Base-by-base conservation (phyloP, 2,113 vertebrate genomes). In the Pionites leucogaster region DNA sequence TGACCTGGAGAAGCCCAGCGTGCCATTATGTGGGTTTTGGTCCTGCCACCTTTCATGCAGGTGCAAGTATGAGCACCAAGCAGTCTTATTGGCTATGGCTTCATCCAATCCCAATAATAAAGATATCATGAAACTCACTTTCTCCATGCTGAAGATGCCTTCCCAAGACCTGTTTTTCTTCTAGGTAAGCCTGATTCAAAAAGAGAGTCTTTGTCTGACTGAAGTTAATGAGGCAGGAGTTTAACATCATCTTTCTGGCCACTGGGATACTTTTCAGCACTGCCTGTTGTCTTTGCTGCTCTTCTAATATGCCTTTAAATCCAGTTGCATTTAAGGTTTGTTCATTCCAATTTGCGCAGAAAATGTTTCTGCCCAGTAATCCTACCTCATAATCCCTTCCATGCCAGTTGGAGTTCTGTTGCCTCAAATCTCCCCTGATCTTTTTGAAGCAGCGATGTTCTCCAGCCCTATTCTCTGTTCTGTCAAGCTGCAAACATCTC, bases 391-490 rank as follows among this genome's bases (percentile, higher is more conserved):
- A 62, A 67, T 80, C 53, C 28, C 25, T 87, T 46, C 60, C 1
- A 0, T 68, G 65, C 31, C 62, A 33, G 18, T 23, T 55, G 8
- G 37, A 71, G 90, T 86, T 60, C 11, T 35, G 18, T 17, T 1
- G 0, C 47, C 53, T 70, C 0, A 0, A 42, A n/a, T 29, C 25
- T 75, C 42, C 35, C 1, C 0, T 42, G 25, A 42, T 85, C n/a
- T 72, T 53, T 63, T 63, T 59, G 57, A 22, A 49, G 64, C 46
- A 47, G 72, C 86, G 62, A 22, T 11, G 44, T 53, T 55, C 59
- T 57, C 70, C 17, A 68, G 1, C n/a, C 6, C 47, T 31, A 2
- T 63, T 70, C 44, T 57, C 49, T 49, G 31, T 8, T 29, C 65
- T 46, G 42, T 41, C 27, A 49, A 50, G 42, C 25, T n/a, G 39